phyloP scores from a whole-genome alignment of 1,140 invertebrate species.

The Leptinotarsa undecemlineata region DNA sequence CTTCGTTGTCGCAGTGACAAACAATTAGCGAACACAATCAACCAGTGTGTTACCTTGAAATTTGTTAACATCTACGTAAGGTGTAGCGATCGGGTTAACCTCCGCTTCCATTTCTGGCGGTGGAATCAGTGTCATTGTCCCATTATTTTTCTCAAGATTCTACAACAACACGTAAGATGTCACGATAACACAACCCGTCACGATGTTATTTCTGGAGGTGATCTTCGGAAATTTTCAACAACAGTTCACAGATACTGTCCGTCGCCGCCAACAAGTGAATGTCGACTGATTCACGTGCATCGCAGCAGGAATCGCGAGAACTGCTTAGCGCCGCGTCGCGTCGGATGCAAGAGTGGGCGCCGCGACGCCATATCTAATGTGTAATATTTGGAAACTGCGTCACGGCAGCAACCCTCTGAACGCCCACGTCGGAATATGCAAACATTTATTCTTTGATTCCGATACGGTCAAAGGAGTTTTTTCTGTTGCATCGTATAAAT shows the following conservation, averaged over 20 bases:
- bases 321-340: slow-evolving; percentile 24
- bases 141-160: too few relatives aligned
- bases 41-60: slow-evolving; percentile 31
- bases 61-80: slow-evolving; percentile 36
- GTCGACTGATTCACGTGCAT: slow-evolving; percentile 27
- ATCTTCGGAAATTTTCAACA: too few relatives aligned
- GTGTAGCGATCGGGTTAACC: slow-evolving; percentile 24
- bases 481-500: too few relatives aligned
- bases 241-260: neutral
- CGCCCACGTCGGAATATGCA: too few relatives aligned
- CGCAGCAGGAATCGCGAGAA: slow-evolving; percentile 24
- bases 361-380: too few relatives aligned
- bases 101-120: slow-evolving; percentile 26
- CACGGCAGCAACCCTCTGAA: too few relatives aligned
- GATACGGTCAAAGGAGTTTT: too few relatives aligned
- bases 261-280: neutral
- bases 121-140: neutral
- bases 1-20: neutral
- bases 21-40: neutral
- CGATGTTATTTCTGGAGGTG: too few relatives aligned
- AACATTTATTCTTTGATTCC: too few relatives aligned
- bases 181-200: too few relatives aligned
- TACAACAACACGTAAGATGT: too few relatives aligned
- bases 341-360: neutral
- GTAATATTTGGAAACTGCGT: too few relatives aligned